These are phyloP conservation scores for Conops quadrifasciatus DNA, from an alignment of 2,888 invertebrate species.

Conservation along the genomic window DNA sequence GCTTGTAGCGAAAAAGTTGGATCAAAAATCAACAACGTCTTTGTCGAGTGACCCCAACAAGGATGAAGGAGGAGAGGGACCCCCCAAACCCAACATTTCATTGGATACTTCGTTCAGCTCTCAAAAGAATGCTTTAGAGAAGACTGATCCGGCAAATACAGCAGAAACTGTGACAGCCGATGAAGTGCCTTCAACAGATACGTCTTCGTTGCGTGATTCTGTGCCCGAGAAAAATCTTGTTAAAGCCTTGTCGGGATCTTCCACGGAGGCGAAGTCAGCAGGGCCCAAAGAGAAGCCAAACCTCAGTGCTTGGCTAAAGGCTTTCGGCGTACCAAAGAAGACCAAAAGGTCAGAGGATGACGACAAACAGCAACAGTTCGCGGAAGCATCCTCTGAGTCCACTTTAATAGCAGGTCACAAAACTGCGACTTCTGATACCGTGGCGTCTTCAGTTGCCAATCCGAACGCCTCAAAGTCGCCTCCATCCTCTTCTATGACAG, in stretches of 20 bases:
- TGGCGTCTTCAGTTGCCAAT: neutral
- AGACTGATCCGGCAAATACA: constrained; percentile 36
- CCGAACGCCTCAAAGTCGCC: constrained; percentile 34
- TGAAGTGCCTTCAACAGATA: constrained; percentile 40
- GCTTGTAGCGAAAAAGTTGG: constrained; percentile 55
- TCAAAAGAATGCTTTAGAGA: constrained; percentile 36
- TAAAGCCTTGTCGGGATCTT: constrained; percentile 31
- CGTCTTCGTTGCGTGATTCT: constrained; percentile 48
- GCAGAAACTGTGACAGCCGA: constrained; percentile 18
- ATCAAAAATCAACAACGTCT: constrained; percentile 31
- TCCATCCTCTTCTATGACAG: constrained; percentile 40
- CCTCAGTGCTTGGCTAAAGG: constrained; percentile 91
- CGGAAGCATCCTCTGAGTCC: constrained; percentile 34
- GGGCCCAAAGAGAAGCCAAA: constrained; percentile 70
- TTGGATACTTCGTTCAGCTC: constrained; percentile 40
- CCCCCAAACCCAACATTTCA: constrained; percentile 17
- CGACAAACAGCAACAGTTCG: constrained; percentile 52
- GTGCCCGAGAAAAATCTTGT: constrained; percentile 47
- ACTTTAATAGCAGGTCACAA: constrained; percentile 40
- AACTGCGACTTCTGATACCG: constrained; percentile 16
- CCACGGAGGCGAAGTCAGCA: constrained; percentile 33
- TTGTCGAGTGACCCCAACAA: constrained; percentile 42
- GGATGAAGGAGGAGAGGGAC: constrained; percentile 46
- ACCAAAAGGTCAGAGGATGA: constrained; percentile 72
- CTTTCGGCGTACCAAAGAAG: constrained; percentile 86